A percentile compares a stretch with the other conserved stretches of the same genome.
Evolutionary conservation across 2,797 vertebrate genomes (phyloP).

Genomic region (Distichodus sexfasciatus): DNA sequence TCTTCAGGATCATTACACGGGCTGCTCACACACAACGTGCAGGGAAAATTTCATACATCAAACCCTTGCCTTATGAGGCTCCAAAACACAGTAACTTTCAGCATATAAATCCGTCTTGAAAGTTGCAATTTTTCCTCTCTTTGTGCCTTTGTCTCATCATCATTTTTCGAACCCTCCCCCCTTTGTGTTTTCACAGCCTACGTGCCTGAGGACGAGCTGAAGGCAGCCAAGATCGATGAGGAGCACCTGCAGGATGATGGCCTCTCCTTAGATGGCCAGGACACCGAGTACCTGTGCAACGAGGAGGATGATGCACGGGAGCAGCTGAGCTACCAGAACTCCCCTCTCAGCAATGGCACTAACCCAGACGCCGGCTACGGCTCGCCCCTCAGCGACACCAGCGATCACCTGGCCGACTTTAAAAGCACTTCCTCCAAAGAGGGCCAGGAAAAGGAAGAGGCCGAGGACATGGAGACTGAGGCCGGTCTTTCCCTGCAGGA

Average conservation of each 20-base stretch:
- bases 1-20: slow-evolving; percentile 62
- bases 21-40: slow-evolving; percentile 28
- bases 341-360: slow-evolving; percentile 92
- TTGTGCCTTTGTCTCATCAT: slow-evolving; percentile 31
- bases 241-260: slow-evolving; percentile 87
- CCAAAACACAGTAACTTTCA: slow-evolving; percentile 8
- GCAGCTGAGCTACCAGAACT: slow-evolving; percentile 90
- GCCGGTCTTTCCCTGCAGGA: slow-evolving; percentile 86
- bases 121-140: slow-evolving; percentile 29
- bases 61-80: slow-evolving; percentile 10
- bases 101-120: slow-evolving; percentile 34
- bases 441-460: slow-evolving; percentile 77
- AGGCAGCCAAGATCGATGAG: slow-evolving; percentile 85
- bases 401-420: slow-evolving; percentile 88
- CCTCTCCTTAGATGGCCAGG: slow-evolving; percentile 86
- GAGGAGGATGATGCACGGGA: slow-evolving; percentile 86
- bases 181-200: slow-evolving; percentile 83
- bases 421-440: slow-evolving; percentile 84
- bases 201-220: slow-evolving; percentile 94
- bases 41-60: slow-evolving; percentile 19
- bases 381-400: slow-evolving; percentile 93
- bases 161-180: slow-evolving; percentile 36
- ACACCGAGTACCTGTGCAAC: slow-evolving; percentile 85
- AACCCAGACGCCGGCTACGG: slow-evolving; percentile 95
- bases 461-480: slow-evolving; percentile 72